Percentiles rank a stretch among this genome's conserved stretches.
Conservation (phyloP, 2,888 invertebrate genomes). For the Brachypalpus laphriformis region DNA sequence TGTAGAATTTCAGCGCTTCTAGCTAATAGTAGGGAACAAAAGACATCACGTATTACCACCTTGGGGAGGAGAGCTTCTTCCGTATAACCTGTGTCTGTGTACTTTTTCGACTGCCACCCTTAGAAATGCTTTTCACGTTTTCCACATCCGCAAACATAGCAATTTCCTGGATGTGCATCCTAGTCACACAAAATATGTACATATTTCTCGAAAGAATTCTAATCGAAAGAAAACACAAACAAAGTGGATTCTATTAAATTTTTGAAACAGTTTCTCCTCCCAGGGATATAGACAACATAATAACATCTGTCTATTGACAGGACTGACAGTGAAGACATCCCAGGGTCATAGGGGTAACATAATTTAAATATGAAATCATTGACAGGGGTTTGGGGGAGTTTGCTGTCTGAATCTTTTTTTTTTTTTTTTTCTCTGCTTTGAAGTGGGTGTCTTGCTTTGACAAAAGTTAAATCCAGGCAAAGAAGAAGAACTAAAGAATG, state of each 20-base stretch:
- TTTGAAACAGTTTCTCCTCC: not conserved
- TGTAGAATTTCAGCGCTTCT: not conserved
- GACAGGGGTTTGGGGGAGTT: not conserved
- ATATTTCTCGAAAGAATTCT: not conserved
- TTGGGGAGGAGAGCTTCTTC: not conserved
- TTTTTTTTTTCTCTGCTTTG: not conserved
- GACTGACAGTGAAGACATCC: constrained; percentile 8
- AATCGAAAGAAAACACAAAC: not conserved
- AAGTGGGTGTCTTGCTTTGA: not conserved
- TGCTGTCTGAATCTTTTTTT: not conserved
- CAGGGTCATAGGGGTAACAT: not conserved
- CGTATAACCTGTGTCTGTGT: not conserved
- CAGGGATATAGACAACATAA: not conserved
- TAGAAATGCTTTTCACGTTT: not conserved
- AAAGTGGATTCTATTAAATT: not conserved
- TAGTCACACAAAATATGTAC: not conserved
- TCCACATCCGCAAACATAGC: not conserved
- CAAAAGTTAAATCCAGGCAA: not conserved
- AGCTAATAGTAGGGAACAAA: not conserved
- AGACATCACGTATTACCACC: not conserved
- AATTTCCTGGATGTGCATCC: not conserved
- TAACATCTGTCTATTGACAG: constrained; percentile 11
- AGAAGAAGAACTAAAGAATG: not conserved
- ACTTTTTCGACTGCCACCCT: not conserved
- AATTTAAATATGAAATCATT: constrained; percentile 10